Evolutionary conservation across 2,113 vertebrate genomes (phyloP).

Genomic region (Sula dactylatra): DNA sequence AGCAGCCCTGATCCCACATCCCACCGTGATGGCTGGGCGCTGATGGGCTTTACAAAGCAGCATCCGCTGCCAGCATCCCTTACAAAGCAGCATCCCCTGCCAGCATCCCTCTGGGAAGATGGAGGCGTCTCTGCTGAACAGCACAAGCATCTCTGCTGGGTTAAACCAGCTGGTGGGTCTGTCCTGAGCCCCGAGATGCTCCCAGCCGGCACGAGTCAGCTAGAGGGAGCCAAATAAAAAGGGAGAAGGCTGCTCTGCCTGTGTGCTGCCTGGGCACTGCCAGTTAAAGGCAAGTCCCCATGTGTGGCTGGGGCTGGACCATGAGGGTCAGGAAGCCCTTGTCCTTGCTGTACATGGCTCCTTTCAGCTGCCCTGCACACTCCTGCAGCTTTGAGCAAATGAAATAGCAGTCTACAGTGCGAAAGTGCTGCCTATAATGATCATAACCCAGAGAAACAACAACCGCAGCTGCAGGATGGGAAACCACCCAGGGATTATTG

Average conservation of each 20-base stretch:
- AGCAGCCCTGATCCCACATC: neutral
- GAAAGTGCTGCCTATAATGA: neutral
- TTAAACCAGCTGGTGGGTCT: neutral
- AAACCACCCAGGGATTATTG: neutral
- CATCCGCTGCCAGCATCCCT: neutral
- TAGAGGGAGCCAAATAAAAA: neutral
- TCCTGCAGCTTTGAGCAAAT: neutral
- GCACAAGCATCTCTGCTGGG: neutral
- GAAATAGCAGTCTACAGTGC: accelerated
- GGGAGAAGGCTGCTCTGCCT: neutral
- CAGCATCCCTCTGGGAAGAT: neutral
- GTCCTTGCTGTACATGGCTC: neutral
- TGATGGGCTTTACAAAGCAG: neutral
- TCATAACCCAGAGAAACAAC: neutral
- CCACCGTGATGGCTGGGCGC: neutral
- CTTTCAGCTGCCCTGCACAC: neutral
- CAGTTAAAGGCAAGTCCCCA: neutral
- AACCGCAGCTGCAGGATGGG: neutral
- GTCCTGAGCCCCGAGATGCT: neutral
- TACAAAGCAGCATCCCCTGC: neutral
- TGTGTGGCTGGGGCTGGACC: neutral
- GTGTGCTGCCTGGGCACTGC: neutral
- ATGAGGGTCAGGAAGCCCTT: neutral
- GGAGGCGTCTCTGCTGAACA: neutral
- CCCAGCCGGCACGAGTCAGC: neutral